These are phyloP conservation scores for Corythucha ciliata DNA, from an alignment of 2,888 invertebrate genomes.

Conservation along the genomic window DNA sequence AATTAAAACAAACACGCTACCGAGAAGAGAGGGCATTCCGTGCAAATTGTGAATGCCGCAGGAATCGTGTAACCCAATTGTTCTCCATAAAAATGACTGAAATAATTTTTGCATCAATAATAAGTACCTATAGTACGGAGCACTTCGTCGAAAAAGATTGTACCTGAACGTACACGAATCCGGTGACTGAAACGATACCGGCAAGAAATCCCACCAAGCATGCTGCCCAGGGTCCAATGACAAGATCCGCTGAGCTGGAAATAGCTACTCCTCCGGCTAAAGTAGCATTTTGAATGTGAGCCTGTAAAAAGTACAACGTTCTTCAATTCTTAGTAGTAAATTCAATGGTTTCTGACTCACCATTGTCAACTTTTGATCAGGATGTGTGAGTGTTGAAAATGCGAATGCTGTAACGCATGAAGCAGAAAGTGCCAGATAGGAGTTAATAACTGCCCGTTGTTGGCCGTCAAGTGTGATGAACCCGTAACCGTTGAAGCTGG, in stretches of 20 bases:
- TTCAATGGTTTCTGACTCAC: constrained; percentile 42
- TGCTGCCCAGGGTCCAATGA: constrained; percentile 74
- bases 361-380: constrained; percentile 73
- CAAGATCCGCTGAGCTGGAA: constrained; percentile 73
- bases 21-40: constrained; percentile 86
- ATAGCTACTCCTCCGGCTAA: constrained; percentile 88
- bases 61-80: constrained; percentile 63
- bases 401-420: constrained; percentile 76
- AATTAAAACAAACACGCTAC: constrained; percentile 67
- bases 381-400: constrained; percentile 64
- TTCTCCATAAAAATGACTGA: constrained; percentile 53
- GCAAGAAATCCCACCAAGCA: constrained; percentile 68
- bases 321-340: too few species aligned
- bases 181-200: constrained; percentile 67
- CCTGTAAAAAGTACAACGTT: constrained; percentile 40
- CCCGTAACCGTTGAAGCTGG: constrained; percentile 86
- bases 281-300: constrained; percentile 89
- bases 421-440: constrained; percentile 77
- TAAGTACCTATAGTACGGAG: neutral
- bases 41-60: constrained; percentile 96
- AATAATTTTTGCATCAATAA: constrained; percentile 33
- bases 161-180: constrained; percentile 61
- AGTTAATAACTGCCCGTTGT: constrained; percentile 83
- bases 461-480: constrained; percentile 60
- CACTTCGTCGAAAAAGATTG: too few species aligned